Evolutionary conservation across 53 echinoderm and acorn worm species (phyloP).

Genomic region (Stichopus horrens): DNA sequence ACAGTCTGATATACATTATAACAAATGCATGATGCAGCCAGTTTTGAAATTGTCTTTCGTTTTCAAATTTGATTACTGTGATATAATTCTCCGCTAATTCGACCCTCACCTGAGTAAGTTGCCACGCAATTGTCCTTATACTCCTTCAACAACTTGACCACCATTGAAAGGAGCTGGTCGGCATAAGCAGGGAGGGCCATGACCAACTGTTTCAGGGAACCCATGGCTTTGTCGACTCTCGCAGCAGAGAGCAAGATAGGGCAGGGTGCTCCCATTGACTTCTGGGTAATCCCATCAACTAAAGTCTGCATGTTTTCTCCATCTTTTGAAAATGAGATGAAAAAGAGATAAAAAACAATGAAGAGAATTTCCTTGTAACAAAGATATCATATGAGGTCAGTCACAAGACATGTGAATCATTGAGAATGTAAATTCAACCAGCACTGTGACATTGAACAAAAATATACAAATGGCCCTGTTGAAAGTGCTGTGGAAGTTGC

Average conservation of each 20-base stretch:
- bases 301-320: constrained; percentile 75
- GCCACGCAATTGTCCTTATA: constrained; percentile 97
- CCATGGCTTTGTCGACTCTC: constrained; percentile 85
- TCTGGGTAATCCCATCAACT: constrained; percentile 76
- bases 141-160: constrained; percentile 89
- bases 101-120: constrained; percentile 76
- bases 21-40: no score
- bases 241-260: constrained; percentile 82
- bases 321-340: constrained; percentile 38
- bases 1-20: no score
- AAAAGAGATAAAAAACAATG: neutral
- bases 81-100: no score
- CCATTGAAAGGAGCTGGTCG: constrained; percentile 94
- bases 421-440: no score
- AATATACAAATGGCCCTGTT: no score
- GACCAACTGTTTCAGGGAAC: constrained; percentile 81
- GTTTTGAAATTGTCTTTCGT: no score
- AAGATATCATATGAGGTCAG: no score
- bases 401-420: no score
- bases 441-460: no score
- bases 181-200: constrained; percentile 86
- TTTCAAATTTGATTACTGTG: no score
- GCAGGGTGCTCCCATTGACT: constrained; percentile 76
- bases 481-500: no score
- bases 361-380: neutral